Conservation (phyloP, 1,140 invertebrate genomes). For the Onthophagus taurus region DNA sequence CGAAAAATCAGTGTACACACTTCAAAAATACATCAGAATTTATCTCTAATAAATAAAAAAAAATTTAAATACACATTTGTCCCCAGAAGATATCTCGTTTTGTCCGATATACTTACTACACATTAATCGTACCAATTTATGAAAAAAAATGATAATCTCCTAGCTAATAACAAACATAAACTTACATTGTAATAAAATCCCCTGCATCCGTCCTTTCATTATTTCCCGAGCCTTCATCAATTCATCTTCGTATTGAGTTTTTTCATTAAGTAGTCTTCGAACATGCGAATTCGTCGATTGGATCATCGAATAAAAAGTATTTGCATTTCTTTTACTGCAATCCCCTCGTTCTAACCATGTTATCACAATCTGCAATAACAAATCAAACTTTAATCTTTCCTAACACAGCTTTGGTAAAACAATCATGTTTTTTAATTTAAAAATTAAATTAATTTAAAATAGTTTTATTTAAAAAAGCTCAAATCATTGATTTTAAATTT, state of each 20-base stretch:
- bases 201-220: constrained; percentile 70
- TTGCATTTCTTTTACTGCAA: constrained; percentile 79
- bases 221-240: constrained; percentile 68
- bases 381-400: too few relatives aligned
- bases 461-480: too few relatives aligned
- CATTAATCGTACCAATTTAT: too few relatives aligned
- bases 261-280: constrained; percentile 71
- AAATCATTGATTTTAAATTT: too few relatives aligned
- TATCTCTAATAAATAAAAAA: too few relatives aligned
- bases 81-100: too few relatives aligned
- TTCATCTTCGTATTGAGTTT: constrained; percentile 77
- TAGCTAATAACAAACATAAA: constrained; percentile 31
- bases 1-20: too few relatives aligned
- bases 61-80: too few relatives aligned
- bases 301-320: constrained; percentile 88
- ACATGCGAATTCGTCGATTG: constrained; percentile 89
- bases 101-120: too few relatives aligned
- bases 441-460: too few relatives aligned
- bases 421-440: constrained; percentile 73
- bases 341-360: constrained; percentile 88
- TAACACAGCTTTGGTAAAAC: constrained; percentile 63
- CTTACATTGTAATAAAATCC: constrained; percentile 78
- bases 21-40: too few relatives aligned
- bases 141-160: too few relatives aligned
- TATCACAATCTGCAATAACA: constrained; percentile 57